Conservation (phyloP, 2,797 vertebrate genomes). For the Cichlasoma orientale region DNA sequence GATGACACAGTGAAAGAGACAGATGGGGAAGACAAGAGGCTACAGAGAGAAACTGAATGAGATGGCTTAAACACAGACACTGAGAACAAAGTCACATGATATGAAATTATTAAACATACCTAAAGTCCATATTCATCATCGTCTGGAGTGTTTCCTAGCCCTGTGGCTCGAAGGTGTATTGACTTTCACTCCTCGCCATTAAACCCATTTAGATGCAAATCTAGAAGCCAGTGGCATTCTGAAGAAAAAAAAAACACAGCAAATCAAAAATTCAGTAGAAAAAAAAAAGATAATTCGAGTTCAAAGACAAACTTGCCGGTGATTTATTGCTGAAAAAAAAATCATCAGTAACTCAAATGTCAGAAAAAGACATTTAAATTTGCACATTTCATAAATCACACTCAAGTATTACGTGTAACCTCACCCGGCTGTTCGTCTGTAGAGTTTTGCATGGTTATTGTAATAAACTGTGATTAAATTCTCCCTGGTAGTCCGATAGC, state of each 20-base stretch:
- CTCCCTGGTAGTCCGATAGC: too few relatives aligned
- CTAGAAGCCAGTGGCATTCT: not conserved
- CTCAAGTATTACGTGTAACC: not conserved
- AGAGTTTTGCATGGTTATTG: not conserved
- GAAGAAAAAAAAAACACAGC: not conserved
- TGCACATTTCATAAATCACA: not conserved
- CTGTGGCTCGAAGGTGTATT: not conserved
- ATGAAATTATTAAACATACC: constrained; percentile 13
- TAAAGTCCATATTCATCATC: constrained; percentile 15
- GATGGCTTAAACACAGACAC: not conserved
- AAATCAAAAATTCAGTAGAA: not conserved
- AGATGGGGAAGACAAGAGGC: not conserved
- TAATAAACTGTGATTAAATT: not conserved
- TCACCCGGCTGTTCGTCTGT: not conserved
- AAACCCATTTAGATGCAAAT: constrained; percentile 51
- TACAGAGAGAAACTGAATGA: not conserved
- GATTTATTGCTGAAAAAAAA: not conserved
- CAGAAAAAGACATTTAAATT: not conserved
- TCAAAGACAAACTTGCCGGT: not conserved
- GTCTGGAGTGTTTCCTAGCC: not conserved
- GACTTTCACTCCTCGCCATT: not conserved
- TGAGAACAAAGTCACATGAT: not conserved
- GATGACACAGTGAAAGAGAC: constrained; percentile 25
- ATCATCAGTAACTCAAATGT: not conserved
- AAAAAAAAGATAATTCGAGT: not conserved